phyloP scores from a whole-genome alignment of 2,888 invertebrate species.

The Sphecodes monilicornis region DNA sequence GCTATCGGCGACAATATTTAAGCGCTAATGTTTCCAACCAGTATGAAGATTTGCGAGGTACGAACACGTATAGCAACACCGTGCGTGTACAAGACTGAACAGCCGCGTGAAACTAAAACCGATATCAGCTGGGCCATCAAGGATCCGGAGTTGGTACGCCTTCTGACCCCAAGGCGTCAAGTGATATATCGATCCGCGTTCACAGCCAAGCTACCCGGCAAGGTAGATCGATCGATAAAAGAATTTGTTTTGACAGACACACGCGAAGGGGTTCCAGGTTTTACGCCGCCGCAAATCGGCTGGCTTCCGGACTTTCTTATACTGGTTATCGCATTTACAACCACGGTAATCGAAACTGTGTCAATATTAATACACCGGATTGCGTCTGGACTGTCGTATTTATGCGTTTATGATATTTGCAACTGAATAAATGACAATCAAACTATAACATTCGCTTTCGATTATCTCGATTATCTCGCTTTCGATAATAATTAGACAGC shows the following conservation, averaged over 20 bases:
- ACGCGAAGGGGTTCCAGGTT: constrained; percentile 18
- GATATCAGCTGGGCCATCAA: constrained; percentile 42
- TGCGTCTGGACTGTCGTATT: not conserved
- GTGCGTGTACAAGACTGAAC: constrained; percentile 4
- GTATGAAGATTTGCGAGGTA: constrained; percentile 68
- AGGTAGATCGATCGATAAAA: constrained; percentile 45
- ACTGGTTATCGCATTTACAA: not conserved
- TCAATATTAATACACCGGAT: constrained; percentile 2
- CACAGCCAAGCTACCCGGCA: constrained; percentile 21
- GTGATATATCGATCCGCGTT: constrained; percentile 36
- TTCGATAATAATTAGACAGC: too few species aligned
- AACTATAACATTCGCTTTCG: not conserved
- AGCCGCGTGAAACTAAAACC: constrained; percentile 40
- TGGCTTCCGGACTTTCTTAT: constrained; percentile 28
- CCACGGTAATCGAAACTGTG: not conserved
- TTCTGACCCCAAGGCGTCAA: constrained; percentile 43
- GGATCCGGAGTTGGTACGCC: constrained; percentile 31
- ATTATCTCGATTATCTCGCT: not conserved
- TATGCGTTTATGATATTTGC: not conserved
- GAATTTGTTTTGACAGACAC: constrained; percentile 52
- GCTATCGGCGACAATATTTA: constrained; percentile 72
- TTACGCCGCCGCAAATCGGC: constrained; percentile 18
- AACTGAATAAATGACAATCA: not conserved
- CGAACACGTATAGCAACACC: not conserved
- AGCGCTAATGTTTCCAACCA: constrained; percentile 71